These are phyloP conservation scores for Tragulus kanchil DNA, from an alignment of 2,113 vertebrate species.

Conservation along the genomic window DNA sequence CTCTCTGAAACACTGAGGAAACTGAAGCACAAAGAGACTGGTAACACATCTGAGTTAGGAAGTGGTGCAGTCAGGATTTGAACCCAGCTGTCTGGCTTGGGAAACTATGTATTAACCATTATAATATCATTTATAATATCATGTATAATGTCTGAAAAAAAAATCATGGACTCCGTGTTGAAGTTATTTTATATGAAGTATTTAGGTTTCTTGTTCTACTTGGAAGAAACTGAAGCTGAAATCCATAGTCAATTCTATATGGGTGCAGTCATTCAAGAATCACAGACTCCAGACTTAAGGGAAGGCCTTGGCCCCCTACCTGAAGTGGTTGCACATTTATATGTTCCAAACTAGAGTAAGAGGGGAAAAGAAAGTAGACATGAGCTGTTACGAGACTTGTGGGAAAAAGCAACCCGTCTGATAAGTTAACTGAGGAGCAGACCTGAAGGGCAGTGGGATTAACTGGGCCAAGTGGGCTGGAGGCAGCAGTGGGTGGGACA, in stretches of 20 bases:
- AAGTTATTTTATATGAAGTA: constrained; percentile 10
- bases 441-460: not conserved
- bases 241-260: not conserved
- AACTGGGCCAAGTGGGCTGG: not conserved
- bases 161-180: not conserved
- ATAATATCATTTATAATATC: not conserved
- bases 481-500: not conserved
- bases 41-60: not conserved
- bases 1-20: not conserved
- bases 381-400: not conserved
- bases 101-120: not conserved
- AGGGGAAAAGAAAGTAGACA: not conserved
- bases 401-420: not conserved
- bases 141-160: not conserved
- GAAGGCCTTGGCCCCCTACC: not conserved
- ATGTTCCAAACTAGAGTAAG: constrained; percentile 8
- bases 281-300: not conserved
- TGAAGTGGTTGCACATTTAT: not conserved
- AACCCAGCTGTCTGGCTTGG: not conserved
- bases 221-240: constrained; percentile 32
- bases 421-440: constrained; percentile 1
- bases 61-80: not conserved
- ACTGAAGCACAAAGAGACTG: not conserved
- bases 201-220: not conserved
- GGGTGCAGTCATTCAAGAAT: not conserved